phyloP scores from a whole-genome alignment of 2,113 vertebrate genomes.

The Hyaena hyaena region DNA sequence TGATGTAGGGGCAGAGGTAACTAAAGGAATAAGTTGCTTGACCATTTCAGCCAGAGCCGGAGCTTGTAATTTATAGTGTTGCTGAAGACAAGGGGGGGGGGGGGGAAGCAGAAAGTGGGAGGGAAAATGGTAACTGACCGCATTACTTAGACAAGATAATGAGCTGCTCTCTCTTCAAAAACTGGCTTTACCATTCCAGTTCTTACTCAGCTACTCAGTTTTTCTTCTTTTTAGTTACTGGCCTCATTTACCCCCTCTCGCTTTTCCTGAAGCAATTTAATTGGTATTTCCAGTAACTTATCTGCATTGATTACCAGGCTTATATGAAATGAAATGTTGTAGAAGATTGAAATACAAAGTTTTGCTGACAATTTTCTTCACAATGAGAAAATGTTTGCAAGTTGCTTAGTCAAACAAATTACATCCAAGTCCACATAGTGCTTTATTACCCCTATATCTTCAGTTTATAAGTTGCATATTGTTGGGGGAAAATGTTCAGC shows the following conservation, averaged over 20 bases:
- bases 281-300: neutral
- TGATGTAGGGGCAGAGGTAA: neutral
- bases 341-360: neutral
- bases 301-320: neutral
- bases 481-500: neutral
- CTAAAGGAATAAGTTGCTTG: neutral
- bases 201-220: neutral
- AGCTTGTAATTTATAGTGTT: neutral
- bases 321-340: neutral
- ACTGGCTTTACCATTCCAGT: neutral
- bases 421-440: neutral
- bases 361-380: neutral
- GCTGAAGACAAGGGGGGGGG: neutral
- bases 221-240: neutral
- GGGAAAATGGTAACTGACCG: fast-evolving
- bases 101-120: neutral
- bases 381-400: neutral
- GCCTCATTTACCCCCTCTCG: neutral
- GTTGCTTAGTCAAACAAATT: neutral
- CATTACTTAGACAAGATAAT: neutral
- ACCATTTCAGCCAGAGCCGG: neutral
- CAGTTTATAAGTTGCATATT: neutral
- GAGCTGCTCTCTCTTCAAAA: neutral
- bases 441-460: neutral
- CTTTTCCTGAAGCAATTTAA: neutral